phyloP scores from a whole-genome alignment of 2,113 vertebrate genomes.

The Melanerpes aurifrons region DNA sequence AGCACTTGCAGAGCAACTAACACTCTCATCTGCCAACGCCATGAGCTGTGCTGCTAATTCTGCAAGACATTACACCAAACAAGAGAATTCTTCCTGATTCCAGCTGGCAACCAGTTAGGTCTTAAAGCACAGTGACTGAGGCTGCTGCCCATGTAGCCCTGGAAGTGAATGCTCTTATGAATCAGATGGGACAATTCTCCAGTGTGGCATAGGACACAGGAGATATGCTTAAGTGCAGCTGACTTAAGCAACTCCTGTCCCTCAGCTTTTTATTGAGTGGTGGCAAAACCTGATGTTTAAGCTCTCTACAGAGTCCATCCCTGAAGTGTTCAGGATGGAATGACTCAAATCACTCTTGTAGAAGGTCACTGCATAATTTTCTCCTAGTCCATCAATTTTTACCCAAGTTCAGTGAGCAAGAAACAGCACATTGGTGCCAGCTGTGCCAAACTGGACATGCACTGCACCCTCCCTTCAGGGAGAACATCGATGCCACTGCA shows the following conservation, averaged over 20 bases:
- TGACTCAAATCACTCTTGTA: background rate
- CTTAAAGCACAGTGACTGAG: background rate
- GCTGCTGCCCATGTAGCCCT: background rate
- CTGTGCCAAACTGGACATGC: background rate
- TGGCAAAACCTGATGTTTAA: background rate
- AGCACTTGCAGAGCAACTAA: background rate
- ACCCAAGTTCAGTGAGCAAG: background rate
- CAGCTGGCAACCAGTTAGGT: background rate
- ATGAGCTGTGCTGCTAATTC: background rate
- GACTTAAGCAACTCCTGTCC: background rate
- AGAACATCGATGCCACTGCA: background rate
- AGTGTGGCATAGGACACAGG: accelerated
- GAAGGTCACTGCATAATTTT: slow-evolving; percentile 23
- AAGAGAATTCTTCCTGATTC: background rate
- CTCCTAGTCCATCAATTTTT: background rate
- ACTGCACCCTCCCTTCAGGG: background rate
- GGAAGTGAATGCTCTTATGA: background rate
- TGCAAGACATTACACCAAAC: background rate
- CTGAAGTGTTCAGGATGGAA: background rate
- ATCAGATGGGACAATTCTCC: background rate
- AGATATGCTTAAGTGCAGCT: background rate
- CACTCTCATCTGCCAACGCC: background rate
- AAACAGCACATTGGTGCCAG: background rate
- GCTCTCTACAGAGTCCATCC: background rate
- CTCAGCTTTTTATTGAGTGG: background rate